Evolutionary conservation across 2,888 invertebrate genomes (phyloP), one percentile per base, ranked within the genome.

Genomic region (Drosophila incognita): DNA sequence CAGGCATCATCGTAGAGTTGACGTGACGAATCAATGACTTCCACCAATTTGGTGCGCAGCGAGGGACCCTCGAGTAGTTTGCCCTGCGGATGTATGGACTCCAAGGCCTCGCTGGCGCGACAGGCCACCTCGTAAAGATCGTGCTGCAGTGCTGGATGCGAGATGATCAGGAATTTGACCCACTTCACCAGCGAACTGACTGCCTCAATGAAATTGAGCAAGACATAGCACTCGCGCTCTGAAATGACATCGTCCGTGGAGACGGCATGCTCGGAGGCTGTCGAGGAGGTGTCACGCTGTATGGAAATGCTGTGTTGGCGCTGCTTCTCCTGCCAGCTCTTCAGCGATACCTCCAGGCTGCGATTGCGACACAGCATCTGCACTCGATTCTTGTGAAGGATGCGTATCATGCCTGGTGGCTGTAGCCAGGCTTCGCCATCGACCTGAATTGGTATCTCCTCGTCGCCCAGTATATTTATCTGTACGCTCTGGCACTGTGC

Each of bases 351-450:
- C 93, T 99, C 99, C 80, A 99, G 94, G 8, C 96, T 96, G 84
- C 98, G 95, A 92, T 98, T 98, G 70, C 99, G 94, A 91, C 97
- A 98, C 31, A 99, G 94, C 97, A 99, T 98, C 94, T 99, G 99
- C 92, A 99, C 98, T 62, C 99, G 95, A 94, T 99, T 99, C 94
- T 99, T 99, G 93, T 99, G 99, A 82, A 98, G 96, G 82, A 99
- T 99, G 65, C 98, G 95, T 82, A 99, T 98, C 92, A 98, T 97
- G 42, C 99, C 99, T 0, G 99, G 99, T 0, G 98, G 98, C 93
- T 99, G 99, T 48, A 99, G 95, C 99, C 99, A 99, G 2, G 99
- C 99, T 93, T 99, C 99, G 0, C 99, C 99, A 92, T 99, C 99
- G 48, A 99, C 99, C 94, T 97, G 98, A 61, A 99, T 97, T 0